Conservation (phyloP, 37 sponge, comb jelly and placozoan species). For the Geodia barretti region DNA sequence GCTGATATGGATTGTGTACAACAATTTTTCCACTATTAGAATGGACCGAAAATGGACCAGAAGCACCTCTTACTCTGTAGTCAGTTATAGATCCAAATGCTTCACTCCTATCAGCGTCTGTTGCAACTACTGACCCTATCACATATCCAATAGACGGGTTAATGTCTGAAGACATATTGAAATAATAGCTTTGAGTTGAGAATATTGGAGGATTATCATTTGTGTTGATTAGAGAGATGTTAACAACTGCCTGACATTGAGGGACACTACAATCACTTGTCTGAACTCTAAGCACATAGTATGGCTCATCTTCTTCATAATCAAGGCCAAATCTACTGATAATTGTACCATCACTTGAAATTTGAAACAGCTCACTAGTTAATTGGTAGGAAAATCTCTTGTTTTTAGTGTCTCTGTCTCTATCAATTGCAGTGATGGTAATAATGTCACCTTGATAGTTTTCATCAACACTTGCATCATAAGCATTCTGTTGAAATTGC, state of each 20-base stretch:
- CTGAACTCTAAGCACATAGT: slow-evolving; percentile 15
- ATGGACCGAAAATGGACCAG: slow-evolving; percentile 43
- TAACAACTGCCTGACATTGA: slow-evolving; percentile 24
- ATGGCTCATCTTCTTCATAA: slow-evolving; percentile 37
- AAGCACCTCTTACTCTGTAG: slow-evolving; percentile 28
- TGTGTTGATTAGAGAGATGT: slow-evolving; percentile 21
- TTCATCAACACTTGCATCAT: slow-evolving; percentile 23
- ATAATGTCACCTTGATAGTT: slow-evolving; percentile 32
- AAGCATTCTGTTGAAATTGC: slow-evolving; percentile 6
- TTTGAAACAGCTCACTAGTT: slow-evolving; percentile 10
- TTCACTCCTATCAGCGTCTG: slow-evolving; percentile 34
- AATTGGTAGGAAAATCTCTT: slow-evolving; percentile 14
- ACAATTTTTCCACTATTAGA: slow-evolving; percentile 20
- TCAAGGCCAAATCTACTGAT: slow-evolving; percentile 35
- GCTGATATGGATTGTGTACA: slow-evolving; percentile 16
- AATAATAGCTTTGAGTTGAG: background rate
- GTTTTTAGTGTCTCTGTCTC: slow-evolving; percentile 29
- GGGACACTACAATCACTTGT: slow-evolving; percentile 9
- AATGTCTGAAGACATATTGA: slow-evolving; percentile 4
- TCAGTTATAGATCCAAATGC: slow-evolving; percentile 17
- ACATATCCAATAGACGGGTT: slow-evolving; percentile 24
- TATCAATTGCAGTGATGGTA: slow-evolving; percentile 18
- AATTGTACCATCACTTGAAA: slow-evolving; percentile 36
- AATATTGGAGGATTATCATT: slow-evolving; percentile 61
- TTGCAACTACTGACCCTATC: slow-evolving; percentile 44